Base-by-base conservation (phyloP, 2,888 invertebrate species). In the Cataglyphis altisquamis region DNA sequence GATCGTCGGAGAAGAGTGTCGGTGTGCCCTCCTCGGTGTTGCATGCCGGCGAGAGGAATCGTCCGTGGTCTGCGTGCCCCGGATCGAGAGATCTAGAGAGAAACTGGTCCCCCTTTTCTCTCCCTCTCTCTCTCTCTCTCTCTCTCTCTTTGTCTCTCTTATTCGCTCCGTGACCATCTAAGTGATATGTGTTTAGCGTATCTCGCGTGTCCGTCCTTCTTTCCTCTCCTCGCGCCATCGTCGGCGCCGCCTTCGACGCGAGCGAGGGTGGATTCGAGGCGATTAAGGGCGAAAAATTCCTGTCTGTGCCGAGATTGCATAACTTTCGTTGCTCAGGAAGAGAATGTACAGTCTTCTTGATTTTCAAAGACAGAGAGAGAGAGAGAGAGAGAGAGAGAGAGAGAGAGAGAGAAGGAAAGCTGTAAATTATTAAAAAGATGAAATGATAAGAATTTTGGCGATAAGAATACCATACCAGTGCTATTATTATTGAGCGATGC, bases 1-100 rank as follows among this genome's bases (percentile, higher is more conserved):
- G 48, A 85, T 83, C 83, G 78, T 83, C 78, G 55, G 55, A 66
- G 68, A 63, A 68, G 70, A 82, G 68, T 80, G 80, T 68, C 68
- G 68, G 78, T 83, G 80, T 83, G 78, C n/a, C n/a, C 52, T 63
- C 80, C 36, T 60, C 77, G 83, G 78, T 81, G 82, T 81, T 64
- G 84, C 66, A 39, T 52, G 67, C 55, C 25, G 75, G 66, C 36
- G 70, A 66, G 57, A 68, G 68, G 78, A 78, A 29, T 48, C 68
- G 87, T 82, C 62, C 88, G 82, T 75, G 67, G 63, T 21, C 63
- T 18, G 63, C 74, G 21, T 36, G 75, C 55, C 39, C 66, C 75
- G 45, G 70, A 62, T 60, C 78, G 78, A 78, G 78, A 78, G 78
- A 78, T 62, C 78, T 68, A 68, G 66, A 77, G 45, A 67, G 60